phyloP scores from a whole-genome alignment of 1,140 invertebrate species.

The Drosophila rhopaloa region DNA sequence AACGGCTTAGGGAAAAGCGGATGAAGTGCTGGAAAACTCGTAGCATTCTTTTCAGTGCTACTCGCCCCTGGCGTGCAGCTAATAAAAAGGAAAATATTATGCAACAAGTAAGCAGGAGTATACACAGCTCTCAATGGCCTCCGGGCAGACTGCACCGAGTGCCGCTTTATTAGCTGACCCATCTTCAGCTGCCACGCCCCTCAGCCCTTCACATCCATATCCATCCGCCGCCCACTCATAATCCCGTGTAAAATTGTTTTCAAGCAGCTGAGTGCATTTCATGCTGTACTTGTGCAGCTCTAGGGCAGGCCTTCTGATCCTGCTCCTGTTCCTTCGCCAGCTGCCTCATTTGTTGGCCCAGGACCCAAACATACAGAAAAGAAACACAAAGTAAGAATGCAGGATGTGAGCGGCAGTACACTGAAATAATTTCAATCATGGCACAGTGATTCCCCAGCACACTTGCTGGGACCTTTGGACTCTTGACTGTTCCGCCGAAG shows the following conservation, averaged over 20 bases:
- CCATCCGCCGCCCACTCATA: conserved; percentile 44
- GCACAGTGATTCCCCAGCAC: conserved; percentile 56
- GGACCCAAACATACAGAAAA: conserved; percentile 22
- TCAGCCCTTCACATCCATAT: background rate
- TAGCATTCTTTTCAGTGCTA: conserved; percentile 50
- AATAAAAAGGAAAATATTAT: conserved; percentile 81
- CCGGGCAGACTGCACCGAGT: conserved; percentile 51
- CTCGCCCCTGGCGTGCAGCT: conserved; percentile 43
- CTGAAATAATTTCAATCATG: conserved; percentile 80
- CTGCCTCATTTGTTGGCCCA: conserved; percentile 40
- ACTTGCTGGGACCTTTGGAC: conserved; percentile 38
- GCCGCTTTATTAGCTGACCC: conserved; percentile 74
- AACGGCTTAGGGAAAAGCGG: background rate
- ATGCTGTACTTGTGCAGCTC: conserved; percentile 46
- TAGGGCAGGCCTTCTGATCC: conserved; percentile 23
- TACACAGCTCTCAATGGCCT: conserved; percentile 46
- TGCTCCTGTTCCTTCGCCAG: background rate
- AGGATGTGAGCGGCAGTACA: conserved; percentile 51
- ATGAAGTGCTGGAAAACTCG: background rate
- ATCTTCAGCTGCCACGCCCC: conserved; percentile 28
- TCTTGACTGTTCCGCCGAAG: conserved; percentile 26
- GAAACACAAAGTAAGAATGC: conserved; percentile 28
- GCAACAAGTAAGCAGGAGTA: conserved; percentile 74
- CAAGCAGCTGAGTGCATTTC: conserved; percentile 67
- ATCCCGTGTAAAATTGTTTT: conserved; percentile 78